Conservation (phyloP, 1,140 invertebrate species). For the Nasonia longicornis region DNA sequence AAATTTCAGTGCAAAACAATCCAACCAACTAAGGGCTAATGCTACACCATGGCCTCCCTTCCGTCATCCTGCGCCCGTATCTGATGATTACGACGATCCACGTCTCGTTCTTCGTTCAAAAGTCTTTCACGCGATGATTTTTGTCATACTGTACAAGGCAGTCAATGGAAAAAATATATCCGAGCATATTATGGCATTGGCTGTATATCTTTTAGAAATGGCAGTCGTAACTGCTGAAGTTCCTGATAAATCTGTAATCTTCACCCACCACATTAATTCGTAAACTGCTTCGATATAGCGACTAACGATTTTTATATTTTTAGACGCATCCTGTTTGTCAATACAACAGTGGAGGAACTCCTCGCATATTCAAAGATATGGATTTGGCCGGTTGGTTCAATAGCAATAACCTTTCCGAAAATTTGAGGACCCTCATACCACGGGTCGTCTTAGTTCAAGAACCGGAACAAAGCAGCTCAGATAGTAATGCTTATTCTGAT, state of each 20-base stretch:
- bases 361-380: conserved; percentile 71
- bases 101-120: conserved; percentile 78
- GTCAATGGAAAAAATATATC: conserved; percentile 81
- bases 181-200: conserved; percentile 87
- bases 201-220: conserved; percentile 89
- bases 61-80: conserved; percentile 76
- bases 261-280: neutral
- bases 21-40: conserved; percentile 75
- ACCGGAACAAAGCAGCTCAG: conserved; percentile 70
- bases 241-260: conserved; percentile 64
- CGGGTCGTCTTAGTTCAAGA: conserved; percentile 75
- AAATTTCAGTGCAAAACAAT: conserved; percentile 72
- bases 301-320: conserved; percentile 15
- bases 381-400: conserved; percentile 81
- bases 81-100: conserved; percentile 79
- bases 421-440: conserved; percentile 80
- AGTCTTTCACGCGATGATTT: conserved; percentile 87
- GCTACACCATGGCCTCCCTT: conserved; percentile 87
- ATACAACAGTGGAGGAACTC: conserved; percentile 55
- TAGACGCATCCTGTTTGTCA: conserved; percentile 66
- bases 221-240: conserved; percentile 78
- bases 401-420: conserved; percentile 82
- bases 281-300: neutral
- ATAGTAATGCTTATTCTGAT: conserved; percentile 64
- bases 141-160: conserved; percentile 87